These are phyloP conservation scores for Pseudanteris insignis DNA, from an alignment of 2,888 invertebrate genomes.

Conservation along the genomic window DNA sequence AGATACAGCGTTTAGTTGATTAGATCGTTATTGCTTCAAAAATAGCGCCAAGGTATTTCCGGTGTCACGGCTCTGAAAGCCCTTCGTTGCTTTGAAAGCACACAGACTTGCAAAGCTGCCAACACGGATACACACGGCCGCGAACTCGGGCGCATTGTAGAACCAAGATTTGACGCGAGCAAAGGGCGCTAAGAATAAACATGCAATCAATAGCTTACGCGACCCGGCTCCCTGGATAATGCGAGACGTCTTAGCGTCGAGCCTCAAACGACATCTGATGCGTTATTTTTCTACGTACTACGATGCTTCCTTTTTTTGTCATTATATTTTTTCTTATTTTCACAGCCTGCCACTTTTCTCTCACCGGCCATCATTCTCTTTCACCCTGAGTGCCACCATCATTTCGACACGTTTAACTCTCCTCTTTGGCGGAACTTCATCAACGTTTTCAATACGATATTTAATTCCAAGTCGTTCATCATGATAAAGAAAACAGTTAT, in stretches of 20 bases:
- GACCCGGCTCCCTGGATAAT: constrained; percentile 39
- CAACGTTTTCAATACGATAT: too few species aligned
- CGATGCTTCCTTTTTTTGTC: too few species aligned
- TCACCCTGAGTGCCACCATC: too few species aligned
- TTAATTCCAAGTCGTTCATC: too few species aligned
- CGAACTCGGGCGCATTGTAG: constrained; percentile 13
- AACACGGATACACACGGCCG: constrained; percentile 2
- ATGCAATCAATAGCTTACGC: constrained; percentile 52
- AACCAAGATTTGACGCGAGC: constrained; percentile 34
- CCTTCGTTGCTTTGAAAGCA: constrained; percentile 16
- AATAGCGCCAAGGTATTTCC: constrained; percentile 39
- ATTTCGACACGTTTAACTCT: too few species aligned
- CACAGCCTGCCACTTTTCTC: too few species aligned
- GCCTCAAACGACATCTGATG: constrained; percentile 25
- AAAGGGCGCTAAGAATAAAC: constrained; percentile 55
- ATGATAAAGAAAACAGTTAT: too few species aligned
- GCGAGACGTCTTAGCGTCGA: constrained; percentile 21
- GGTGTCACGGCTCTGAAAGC: constrained; percentile 24
- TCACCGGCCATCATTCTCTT: too few species aligned
- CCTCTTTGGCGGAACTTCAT: too few species aligned
- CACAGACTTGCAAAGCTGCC: constrained; percentile 5
- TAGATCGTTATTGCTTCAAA: constrained; percentile 22
- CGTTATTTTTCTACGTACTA: constrained; percentile 18
- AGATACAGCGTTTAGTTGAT: constrained; percentile 10
- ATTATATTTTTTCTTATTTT: background rate